Evolutionary conservation across 1,140 invertebrate genomes (phyloP).

Genomic region (Diabrotica virgifera): DNA sequence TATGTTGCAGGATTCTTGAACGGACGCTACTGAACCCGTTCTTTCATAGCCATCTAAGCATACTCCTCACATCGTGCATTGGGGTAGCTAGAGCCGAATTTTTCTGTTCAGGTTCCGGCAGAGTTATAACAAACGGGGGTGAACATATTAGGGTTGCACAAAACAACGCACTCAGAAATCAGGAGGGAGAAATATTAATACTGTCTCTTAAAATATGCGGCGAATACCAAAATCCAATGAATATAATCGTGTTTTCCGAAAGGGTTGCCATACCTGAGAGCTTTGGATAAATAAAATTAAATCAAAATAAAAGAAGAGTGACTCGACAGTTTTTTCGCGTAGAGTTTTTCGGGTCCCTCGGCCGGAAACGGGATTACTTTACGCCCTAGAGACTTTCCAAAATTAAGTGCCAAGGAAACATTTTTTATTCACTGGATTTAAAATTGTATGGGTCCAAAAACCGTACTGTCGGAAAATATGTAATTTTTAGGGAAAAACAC

Average conservation of each 20-base stretch:
- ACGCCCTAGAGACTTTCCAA: background rate
- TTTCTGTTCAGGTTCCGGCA: slow-evolving; percentile 16
- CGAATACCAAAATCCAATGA: slow-evolving; percentile 21
- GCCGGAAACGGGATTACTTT: slow-evolving; percentile 1
- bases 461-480: too few species aligned
- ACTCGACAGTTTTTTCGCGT: background rate
- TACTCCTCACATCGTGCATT: slow-evolving; percentile 12
- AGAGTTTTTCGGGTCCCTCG: background rate
- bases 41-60: slow-evolving; percentile 5
- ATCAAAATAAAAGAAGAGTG: slow-evolving; percentile 13
- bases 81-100: slow-evolving; percentile 18
- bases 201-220: slow-evolving; percentile 21
- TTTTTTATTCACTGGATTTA: background rate
- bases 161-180: slow-evolving; percentile 12
- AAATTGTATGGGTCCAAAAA: too few species aligned
- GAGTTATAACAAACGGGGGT: slow-evolving; percentile 4
- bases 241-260: slow-evolving; percentile 17
- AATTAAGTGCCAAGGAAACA: slow-evolving; percentile 2
- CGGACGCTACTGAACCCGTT: background rate
- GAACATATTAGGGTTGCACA: slow-evolving; percentile 20
- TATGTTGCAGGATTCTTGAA: background rate
- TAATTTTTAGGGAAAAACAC: too few species aligned
- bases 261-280: slow-evolving; percentile 21
- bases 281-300: slow-evolving; percentile 11
- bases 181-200: slow-evolving; percentile 19